phyloP scores from a whole-genome alignment of 1,140 invertebrate genomes.

The Neelides sp. region DNA sequence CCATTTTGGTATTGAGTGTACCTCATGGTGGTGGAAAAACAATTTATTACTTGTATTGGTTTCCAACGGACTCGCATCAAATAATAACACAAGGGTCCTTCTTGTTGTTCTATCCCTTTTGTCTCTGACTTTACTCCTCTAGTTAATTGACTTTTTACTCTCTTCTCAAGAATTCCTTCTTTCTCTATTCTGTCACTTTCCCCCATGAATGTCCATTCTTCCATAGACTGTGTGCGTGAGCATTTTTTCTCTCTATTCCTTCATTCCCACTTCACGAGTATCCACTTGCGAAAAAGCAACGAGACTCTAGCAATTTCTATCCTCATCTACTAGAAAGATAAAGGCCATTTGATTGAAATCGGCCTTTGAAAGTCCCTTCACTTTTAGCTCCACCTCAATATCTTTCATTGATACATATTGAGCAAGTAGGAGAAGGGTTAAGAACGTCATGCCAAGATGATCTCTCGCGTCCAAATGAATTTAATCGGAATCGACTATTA shows the following conservation, averaged over 20 bases:
- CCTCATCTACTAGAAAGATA: too few relatives aligned
- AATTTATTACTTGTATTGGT: conserved; percentile 12
- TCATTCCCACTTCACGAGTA: too few relatives aligned
- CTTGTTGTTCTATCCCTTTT: conserved; percentile 7
- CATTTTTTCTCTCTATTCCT: conserved; percentile 16
- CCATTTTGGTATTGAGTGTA: conserved; percentile 9
- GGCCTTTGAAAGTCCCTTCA: too few relatives aligned
- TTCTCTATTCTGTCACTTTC: conserved; percentile 35
- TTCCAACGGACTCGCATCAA: conserved; percentile 15
- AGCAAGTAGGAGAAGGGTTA: not conserved
- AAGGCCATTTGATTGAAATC: too few relatives aligned
- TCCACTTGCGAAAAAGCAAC: too few relatives aligned
- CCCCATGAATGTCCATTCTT: conserved; percentile 10
- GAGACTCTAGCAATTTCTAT: too few relatives aligned
- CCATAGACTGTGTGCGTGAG: conserved; percentile 13
- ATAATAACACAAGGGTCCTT: conserved; percentile 20
- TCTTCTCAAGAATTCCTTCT: conserved; percentile 37
- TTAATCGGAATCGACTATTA: too few relatives aligned
- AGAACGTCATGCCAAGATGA: conserved; percentile 15
- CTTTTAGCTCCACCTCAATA: conserved; percentile 17
- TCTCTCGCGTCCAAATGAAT: too few relatives aligned
- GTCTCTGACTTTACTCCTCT: conserved; percentile 5
- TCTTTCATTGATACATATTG: not conserved
- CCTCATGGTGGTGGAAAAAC: conserved; percentile 16
- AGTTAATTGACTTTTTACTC: conserved; percentile 7